Evolutionary conservation across 2,113 vertebrate genomes (phyloP).

Genomic region (Salvator merianae): DNA sequence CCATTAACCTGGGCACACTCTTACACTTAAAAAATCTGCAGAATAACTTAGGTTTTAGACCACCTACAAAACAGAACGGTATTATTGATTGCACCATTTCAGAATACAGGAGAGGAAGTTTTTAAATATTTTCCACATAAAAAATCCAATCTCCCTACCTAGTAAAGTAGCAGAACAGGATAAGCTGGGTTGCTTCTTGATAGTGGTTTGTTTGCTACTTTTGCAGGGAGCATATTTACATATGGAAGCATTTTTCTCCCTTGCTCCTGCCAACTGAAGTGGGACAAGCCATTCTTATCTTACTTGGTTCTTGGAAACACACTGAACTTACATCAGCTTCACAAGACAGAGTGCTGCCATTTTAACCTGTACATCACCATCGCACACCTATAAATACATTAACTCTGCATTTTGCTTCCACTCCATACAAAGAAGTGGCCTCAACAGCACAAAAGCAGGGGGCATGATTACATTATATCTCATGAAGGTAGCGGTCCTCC

Average conservation of each 20-base stretch:
- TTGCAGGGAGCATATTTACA: background rate
- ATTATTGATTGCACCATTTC: background rate
- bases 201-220: background rate
- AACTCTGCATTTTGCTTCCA: background rate
- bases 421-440: background rate
- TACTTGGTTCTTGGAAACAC: too few relatives aligned
- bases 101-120: background rate
- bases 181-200: too few relatives aligned
- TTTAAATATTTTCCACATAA: background rate
- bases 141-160: background rate
- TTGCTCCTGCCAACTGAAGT: background rate
- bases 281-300: background rate
- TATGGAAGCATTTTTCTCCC: background rate
- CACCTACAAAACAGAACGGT: background rate
- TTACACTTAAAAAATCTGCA: background rate
- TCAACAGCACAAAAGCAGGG: background rate
- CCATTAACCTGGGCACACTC: background rate
- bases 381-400: background rate
- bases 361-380: background rate
- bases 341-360: background rate
- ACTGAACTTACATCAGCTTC: background rate
- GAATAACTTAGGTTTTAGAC: background rate
- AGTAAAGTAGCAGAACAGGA: background rate
- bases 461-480: background rate
- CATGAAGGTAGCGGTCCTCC: background rate